Conservation (phyloP, 2,888 invertebrate genomes). For the Rhimphoctona megacephalus region DNA sequence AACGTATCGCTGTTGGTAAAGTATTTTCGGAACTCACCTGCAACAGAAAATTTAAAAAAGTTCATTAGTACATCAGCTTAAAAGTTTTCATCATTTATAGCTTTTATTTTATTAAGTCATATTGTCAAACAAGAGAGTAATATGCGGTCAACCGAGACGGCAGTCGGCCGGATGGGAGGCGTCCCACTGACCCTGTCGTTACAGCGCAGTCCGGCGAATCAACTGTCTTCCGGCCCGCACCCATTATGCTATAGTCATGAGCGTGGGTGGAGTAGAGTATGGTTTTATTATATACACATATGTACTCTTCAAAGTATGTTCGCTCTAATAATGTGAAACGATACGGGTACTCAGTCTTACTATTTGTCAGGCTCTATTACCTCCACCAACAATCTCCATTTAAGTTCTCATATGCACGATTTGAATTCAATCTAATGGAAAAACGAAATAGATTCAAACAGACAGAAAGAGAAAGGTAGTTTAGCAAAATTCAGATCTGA, state of each 20-base stretch:
- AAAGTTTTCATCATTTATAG: neutral
- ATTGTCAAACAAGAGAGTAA: conserved; percentile 24
- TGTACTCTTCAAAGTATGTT: conserved; percentile 31
- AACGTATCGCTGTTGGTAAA: neutral
- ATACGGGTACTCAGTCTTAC: conserved; percentile 73
- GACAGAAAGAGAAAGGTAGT: neutral
- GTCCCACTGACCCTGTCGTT: conserved; percentile 67
- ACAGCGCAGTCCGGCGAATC: conserved; percentile 59
- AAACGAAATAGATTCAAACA: conserved; percentile 8
- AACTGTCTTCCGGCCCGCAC: conserved; percentile 68
- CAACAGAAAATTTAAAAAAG: conserved; percentile 74
- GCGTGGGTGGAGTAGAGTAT: conserved; percentile 63
- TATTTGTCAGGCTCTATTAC: conserved; percentile 70
- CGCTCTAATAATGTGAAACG: conserved; percentile 71
- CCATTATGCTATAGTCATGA: conserved; percentile 56
- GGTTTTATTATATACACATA: conserved; percentile 7
- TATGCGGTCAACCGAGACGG: conserved; percentile 51
- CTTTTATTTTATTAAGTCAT: conserved; percentile 11
- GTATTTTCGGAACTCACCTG: conserved; percentile 70
- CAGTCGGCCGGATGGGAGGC: conserved; percentile 50
- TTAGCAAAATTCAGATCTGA: neutral
- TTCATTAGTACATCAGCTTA: conserved; percentile 58
- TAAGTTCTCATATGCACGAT: conserved; percentile 13
- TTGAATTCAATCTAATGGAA: conserved; percentile 31
- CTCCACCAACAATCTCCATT: conserved; percentile 66